Evolutionary conservation across 2,113 vertebrate genomes (phyloP).

Genomic region (Alethe castanea): DNA sequence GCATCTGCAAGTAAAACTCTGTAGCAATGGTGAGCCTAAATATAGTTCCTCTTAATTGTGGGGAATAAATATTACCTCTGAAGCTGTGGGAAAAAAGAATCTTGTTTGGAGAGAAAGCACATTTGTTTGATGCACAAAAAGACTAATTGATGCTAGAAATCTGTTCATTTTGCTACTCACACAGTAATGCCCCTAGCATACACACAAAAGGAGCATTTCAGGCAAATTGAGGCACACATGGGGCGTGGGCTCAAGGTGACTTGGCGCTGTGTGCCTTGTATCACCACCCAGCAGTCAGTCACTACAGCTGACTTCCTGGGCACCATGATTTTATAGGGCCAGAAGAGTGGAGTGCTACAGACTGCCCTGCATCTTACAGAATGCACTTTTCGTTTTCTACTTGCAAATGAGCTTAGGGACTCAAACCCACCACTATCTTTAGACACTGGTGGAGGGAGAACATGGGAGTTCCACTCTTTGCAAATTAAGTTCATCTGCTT

Average conservation of each 20-base stretch:
- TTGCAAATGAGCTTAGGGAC: neutral
- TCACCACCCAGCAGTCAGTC: neutral
- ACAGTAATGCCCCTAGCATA: neutral
- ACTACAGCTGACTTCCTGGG: neutral
- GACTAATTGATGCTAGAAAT: neutral
- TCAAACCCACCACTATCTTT: neutral
- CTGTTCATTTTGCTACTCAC: neutral
- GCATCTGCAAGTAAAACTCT: neutral
- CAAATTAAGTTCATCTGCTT: neutral
- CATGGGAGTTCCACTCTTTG: neutral
- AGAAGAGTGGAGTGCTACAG: neutral
- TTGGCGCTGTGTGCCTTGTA: rapidly evolving
- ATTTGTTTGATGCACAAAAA: neutral
- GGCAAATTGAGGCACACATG: neutral
- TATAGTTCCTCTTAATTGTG: neutral
- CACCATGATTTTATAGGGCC: neutral
- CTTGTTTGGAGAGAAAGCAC: neutral
- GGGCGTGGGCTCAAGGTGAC: rapidly evolving
- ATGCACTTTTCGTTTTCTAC: neutral
- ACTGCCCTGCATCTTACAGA: neutral
- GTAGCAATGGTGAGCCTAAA: neutral
- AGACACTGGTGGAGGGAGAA: neutral
- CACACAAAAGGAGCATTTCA: neutral
- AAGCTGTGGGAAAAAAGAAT: neutral
- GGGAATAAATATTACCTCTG: neutral